These are phyloP conservation scores for Isichthys henryi DNA, from an alignment of 2,113 vertebrate species.

Conservation along the genomic window DNA sequence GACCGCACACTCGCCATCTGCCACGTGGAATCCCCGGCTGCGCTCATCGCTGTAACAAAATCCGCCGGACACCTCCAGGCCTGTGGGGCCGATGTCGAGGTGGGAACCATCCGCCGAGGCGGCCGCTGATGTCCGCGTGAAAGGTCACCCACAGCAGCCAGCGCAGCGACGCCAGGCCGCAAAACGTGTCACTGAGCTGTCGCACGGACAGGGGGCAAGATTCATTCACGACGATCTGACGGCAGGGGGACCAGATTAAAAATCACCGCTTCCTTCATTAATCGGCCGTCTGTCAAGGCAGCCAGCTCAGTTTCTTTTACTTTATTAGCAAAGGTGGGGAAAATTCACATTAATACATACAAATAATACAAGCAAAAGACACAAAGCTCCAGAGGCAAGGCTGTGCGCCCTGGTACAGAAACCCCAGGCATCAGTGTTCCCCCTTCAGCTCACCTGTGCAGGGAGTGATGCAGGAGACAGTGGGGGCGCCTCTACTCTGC, in stretches of 20 bases:
- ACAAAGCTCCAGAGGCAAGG: background rate
- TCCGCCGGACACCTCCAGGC: background rate
- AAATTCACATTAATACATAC: background rate
- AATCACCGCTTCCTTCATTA: background rate
- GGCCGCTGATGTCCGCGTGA: constrained; percentile 13
- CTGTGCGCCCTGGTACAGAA: background rate
- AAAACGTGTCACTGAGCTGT: background rate
- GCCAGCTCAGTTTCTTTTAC: background rate
- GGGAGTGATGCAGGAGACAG: no score
- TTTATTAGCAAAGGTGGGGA: background rate
- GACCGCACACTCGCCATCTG: background rate
- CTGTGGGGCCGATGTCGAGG: background rate
- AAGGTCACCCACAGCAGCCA: background rate
- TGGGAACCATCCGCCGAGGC: background rate
- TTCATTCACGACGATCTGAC: background rate
- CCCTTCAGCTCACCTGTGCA: background rate
- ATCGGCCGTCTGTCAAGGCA: background rate
- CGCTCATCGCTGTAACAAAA: background rate
- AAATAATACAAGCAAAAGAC: background rate
- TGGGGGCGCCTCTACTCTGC: no score
- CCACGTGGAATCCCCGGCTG: background rate
- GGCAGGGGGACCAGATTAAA: constrained; percentile 5
- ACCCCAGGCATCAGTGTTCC: background rate
- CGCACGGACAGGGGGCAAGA: background rate
- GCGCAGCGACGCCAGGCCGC: background rate